A percentile compares a stretch with the other conserved stretches of the same genome.
These are phyloP conservation scores for Drosophila lacertosa DNA, from an alignment of 1,140 invertebrate species.

Conservation along the genomic window DNA sequence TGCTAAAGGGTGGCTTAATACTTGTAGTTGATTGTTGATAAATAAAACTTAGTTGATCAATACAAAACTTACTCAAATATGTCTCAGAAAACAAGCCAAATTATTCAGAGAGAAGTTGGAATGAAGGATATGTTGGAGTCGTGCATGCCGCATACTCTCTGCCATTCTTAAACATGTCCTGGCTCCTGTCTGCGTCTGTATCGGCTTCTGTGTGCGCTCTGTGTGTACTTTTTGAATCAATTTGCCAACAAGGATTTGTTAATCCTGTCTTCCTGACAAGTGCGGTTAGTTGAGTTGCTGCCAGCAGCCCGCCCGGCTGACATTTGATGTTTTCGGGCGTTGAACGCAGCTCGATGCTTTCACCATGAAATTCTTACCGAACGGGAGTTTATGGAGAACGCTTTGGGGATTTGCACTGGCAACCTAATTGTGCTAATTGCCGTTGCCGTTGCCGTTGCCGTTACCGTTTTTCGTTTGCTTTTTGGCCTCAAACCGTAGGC, in stretches of 20 bases:
- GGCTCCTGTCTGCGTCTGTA: background rate
- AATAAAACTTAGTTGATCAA: too few relatives aligned
- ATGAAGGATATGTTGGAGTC: conserved; percentile 26
- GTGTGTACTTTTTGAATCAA: conserved; percentile 83
- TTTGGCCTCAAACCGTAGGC: conserved; percentile 26
- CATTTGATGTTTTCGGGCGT: conserved; percentile 72
- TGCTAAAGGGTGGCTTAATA: background rate
- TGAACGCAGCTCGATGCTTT: conserved; percentile 62
- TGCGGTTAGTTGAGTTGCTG: conserved; percentile 82
- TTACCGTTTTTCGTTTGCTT: conserved; percentile 42
- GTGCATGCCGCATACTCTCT: too few relatives aligned
- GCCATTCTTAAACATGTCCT: conserved; percentile 26
- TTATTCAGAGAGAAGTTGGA: too few relatives aligned
- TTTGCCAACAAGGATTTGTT: conserved; percentile 83
- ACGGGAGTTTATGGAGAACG: conserved; percentile 27
- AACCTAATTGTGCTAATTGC: conserved; percentile 83
- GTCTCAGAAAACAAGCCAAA: too few relatives aligned
- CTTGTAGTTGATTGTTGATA: too few relatives aligned
- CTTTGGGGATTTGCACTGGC: conserved; percentile 82
- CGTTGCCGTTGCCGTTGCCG: conserved; percentile 59
- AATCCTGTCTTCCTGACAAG: conserved; percentile 84
- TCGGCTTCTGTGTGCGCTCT: conserved; percentile 30
- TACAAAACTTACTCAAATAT: too few relatives aligned
- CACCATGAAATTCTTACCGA: conserved; percentile 79
- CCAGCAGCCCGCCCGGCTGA: conserved; percentile 44